Evolutionary conservation across 2,797 vertebrate species (phyloP).

Genomic region (Botia kubotai): DNA sequence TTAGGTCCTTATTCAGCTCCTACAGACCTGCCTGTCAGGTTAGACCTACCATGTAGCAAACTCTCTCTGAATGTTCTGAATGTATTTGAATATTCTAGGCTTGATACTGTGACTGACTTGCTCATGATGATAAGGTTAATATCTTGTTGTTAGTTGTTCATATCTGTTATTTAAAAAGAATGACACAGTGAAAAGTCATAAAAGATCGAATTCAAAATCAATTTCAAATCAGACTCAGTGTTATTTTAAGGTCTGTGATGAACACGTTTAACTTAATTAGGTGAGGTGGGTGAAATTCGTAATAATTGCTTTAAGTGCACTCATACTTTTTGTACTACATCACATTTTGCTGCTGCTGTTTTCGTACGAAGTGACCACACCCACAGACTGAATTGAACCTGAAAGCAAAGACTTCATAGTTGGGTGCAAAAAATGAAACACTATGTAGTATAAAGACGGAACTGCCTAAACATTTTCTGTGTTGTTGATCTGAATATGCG

Average conservation of each 20-base stretch:
- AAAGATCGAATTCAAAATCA: neutral
- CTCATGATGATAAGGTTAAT: neutral
- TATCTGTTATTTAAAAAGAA: neutral
- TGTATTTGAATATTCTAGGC: neutral
- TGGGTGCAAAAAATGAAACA: conserved; percentile 7
- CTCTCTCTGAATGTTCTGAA: neutral
- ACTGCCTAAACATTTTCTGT: neutral
- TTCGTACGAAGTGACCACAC: conserved; percentile 17
- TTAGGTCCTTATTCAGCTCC: neutral
- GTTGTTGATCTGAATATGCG: neutral
- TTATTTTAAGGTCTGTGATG: neutral
- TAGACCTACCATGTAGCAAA: neutral
- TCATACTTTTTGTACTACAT: conserved; percentile 7
- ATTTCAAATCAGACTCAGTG: neutral
- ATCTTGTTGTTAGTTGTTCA: neutral
- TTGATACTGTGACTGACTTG: neutral
- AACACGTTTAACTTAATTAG: neutral
- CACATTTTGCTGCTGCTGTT: conserved; percentile 12
- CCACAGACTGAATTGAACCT: conserved; percentile 18
- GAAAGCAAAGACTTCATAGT: conserved; percentile 8
- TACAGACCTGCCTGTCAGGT: neutral
- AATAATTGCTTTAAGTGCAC: conserved; percentile 31
- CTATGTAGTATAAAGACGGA: neutral
- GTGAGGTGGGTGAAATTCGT: conserved; percentile 10
- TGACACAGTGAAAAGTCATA: neutral